Evolutionary conservation across 2,888 invertebrate species (phyloP).

Genomic region (Rhodophaea formosa): DNA sequence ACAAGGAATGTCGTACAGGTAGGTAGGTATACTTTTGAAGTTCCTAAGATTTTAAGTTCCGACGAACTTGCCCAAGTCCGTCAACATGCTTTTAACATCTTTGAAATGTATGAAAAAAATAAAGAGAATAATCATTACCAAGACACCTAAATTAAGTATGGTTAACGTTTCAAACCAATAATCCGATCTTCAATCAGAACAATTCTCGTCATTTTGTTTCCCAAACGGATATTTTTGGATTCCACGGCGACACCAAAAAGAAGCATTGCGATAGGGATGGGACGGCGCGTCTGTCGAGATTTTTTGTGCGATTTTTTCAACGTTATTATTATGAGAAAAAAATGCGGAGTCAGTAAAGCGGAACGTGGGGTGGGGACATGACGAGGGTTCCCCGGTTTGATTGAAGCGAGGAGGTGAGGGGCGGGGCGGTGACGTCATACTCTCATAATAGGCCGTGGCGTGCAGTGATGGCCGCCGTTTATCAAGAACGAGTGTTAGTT

Average conservation of each 20-base stretch:
- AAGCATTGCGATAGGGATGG: conserved; percentile 66
- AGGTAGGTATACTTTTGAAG: too few relatives aligned
- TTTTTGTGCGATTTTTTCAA: conserved; percentile 80
- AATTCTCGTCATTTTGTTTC: conserved; percentile 5
- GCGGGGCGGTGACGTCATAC: conserved; percentile 81
- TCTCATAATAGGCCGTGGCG: conserved; percentile 79
- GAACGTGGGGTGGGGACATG: conserved; percentile 78
- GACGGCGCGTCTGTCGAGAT: conserved; percentile 75
- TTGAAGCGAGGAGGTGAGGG: conserved; percentile 76
- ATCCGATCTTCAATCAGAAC: background rate
- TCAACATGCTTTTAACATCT: too few relatives aligned
- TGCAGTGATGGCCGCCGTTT: conserved; percentile 80
- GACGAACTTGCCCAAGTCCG: too few relatives aligned
- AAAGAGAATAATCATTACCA: too few relatives aligned
- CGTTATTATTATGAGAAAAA: conserved; percentile 81
- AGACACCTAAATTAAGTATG: too few relatives aligned
- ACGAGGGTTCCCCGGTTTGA: conserved; percentile 80
- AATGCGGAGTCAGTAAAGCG: conserved; percentile 80
- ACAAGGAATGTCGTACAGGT: too few relatives aligned
- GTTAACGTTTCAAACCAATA: background rate
- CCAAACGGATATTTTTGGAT: conserved; percentile 49
- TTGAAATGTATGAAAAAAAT: too few relatives aligned
- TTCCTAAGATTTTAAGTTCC: too few relatives aligned
- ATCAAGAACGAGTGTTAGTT: conserved; percentile 69
- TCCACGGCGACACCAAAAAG: conserved; percentile 54